Evolutionary conservation across 2,888 invertebrate genomes (phyloP).

Genomic region (Thelaira solivaga): DNA sequence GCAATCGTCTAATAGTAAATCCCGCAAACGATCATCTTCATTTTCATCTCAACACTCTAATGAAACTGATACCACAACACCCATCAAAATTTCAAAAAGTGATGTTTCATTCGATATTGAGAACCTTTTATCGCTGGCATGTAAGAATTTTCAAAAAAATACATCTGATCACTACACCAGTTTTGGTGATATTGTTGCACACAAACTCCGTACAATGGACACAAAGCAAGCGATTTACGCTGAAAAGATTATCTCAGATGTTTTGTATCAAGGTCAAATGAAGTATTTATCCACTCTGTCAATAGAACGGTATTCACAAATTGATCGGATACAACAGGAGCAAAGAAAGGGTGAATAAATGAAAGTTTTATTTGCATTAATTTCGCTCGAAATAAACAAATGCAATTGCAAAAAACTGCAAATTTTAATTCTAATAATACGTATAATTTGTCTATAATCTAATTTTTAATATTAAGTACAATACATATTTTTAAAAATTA

Average conservation of each 20-base stretch:
- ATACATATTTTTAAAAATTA: conserved; percentile 32
- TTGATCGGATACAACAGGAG: conserved; percentile 30
- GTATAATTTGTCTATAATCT: conserved; percentile 31
- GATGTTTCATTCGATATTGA: conserved; percentile 74
- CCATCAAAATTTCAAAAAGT: conserved; percentile 70
- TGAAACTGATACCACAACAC: conserved; percentile 66
- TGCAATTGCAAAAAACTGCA: background rate
- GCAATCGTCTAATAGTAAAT: conserved; percentile 28
- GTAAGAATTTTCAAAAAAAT: conserved; percentile 71
- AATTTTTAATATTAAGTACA: conserved; percentile 41
- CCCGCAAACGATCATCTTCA: conserved; percentile 70
- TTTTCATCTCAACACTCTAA: conserved; percentile 69
- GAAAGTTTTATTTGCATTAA: background rate
- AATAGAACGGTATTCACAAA: conserved; percentile 52
- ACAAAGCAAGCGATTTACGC: conserved; percentile 74
- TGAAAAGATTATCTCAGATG: conserved; percentile 75
- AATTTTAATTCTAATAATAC: conserved; percentile 11
- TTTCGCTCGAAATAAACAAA: background rate
- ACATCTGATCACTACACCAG: conserved; percentile 73
- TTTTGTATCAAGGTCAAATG: conserved; percentile 76
- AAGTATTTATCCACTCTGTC: conserved; percentile 64
- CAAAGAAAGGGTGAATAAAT: conserved; percentile 18
- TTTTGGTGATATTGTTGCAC: conserved; percentile 75
- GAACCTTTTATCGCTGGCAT: conserved; percentile 72
- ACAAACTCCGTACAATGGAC: conserved; percentile 75